Base-by-base conservation (phyloP, 2,888 invertebrate genomes). In the Diaphora mendica region DNA sequence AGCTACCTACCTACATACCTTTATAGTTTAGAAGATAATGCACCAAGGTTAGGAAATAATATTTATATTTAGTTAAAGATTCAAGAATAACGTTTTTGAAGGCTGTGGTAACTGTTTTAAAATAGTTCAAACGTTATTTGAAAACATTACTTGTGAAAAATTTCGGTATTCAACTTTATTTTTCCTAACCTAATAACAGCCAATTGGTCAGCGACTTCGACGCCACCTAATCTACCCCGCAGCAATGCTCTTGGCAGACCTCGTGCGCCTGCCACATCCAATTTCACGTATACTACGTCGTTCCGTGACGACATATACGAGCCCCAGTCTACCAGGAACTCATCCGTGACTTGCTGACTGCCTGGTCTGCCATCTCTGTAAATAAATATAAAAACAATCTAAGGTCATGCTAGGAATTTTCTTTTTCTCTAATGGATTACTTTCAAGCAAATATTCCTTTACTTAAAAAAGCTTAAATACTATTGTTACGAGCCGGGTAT, bases 191-290 rank as follows among this genome's bases (percentile, higher is more conserved):
- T 97, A 90, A 98, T 96, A 87, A 98, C 99, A 87, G 97, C 97
- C 88, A 99, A 97, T 94, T 99, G 99, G 96, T 99, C 99, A 87
- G 98, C 97, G 64, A 99, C 98, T 94, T 99, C 99, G 65, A 98
- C 97, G 72, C 98, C 98, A 9, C 99, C 99, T 74, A 99, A 96
- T 75, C 97, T 97, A 62, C 97, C 97, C 89, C 98, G 98, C 68
- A 99, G 96, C 77, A 98, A 96, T 78, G 97, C 97, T 85, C 98
- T 97, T 68, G 98, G 98, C 83, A 98, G 97, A 0, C 97, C 97
- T 68, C 97, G 96, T 70, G 98, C 97, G 42, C 99, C 99, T 71
- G 99, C 96, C 30, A 99, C 99, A 95, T 99, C 99, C 87, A 99
- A 96, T 87, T 98, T 97, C 68, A 98, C 97, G 93, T 99, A 98